These are phyloP conservation scores for Nymphalis c-album DNA, from an alignment of 2,888 invertebrate genomes.

Conservation along the genomic window DNA sequence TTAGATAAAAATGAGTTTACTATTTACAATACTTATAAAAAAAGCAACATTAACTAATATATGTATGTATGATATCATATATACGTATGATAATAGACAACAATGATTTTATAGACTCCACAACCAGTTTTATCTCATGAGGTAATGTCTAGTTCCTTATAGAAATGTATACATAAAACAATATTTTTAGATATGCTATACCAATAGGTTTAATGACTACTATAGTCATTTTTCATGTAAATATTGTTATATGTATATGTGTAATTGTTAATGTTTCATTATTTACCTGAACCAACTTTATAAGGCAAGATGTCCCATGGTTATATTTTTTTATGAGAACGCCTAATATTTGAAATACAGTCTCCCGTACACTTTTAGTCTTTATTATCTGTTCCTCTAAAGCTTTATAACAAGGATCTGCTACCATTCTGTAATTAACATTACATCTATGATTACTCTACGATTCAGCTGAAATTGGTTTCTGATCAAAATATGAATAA, in stretches of 20 bases:
- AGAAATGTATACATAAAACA: no score
- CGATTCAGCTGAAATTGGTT: not conserved
- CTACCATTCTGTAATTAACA: slow-evolving; percentile 80
- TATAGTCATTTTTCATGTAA: no score
- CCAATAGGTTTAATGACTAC: not conserved
- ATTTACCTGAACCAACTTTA: slow-evolving; percentile 84
- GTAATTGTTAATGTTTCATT: no score
- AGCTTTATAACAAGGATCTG: slow-evolving; percentile 88
- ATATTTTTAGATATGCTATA: no score
- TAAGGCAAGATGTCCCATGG: slow-evolving; percentile 89
- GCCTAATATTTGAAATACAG: slow-evolving; percentile 90
- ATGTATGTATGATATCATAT: no score
- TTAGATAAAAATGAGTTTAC: slow-evolving; percentile 10
- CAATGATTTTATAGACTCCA: no score
- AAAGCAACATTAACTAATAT: not conserved
- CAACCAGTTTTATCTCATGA: no score
- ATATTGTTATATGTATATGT: no score
- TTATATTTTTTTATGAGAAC: slow-evolving; percentile 90
- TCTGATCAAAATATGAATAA: no score
- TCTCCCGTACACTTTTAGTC: slow-evolving; percentile 84
- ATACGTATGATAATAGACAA: no score
- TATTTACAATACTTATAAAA: not conserved
- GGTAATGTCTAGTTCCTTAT: no score
- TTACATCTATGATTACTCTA: not conserved
- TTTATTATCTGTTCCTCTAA: slow-evolving; percentile 83